Percentiles rank a stretch among this genome's conserved stretches.
These are phyloP conservation scores for Nomia melanderi DNA, from an alignment of 1,140 invertebrate genomes.

Conservation along the genomic window DNA sequence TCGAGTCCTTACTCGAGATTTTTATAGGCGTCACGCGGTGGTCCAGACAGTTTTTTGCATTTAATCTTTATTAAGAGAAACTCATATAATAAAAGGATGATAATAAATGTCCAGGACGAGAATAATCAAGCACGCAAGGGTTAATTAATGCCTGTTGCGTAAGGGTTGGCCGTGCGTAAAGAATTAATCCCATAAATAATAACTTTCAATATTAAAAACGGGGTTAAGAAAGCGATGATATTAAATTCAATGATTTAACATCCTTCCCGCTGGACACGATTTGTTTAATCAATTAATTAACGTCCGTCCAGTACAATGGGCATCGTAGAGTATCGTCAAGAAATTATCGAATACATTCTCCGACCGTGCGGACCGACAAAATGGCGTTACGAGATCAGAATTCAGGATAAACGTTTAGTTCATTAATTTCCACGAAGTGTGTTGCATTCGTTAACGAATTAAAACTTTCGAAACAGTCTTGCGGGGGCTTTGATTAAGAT, in stretches of 20 bases:
- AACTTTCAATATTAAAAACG: conserved; percentile 68
- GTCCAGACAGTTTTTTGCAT: not conserved
- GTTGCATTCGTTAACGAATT: too few species aligned
- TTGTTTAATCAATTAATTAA: too few species aligned
- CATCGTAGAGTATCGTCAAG: too few species aligned
- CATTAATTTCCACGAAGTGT: too few species aligned
- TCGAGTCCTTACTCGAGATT: not conserved
- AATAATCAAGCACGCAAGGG: conserved; percentile 50
- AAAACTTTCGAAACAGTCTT: not conserved
- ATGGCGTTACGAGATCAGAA: too few species aligned
- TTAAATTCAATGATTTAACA: not conserved
- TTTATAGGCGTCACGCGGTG: not conserved
- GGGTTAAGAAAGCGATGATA: not conserved
- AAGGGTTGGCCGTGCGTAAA: conserved; percentile 48
- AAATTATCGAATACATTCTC: too few species aligned
- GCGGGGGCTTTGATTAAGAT: not conserved
- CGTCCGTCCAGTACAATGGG: too few species aligned
- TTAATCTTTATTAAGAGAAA: not conserved
- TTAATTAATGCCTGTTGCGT: conserved; percentile 68
- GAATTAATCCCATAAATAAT: conserved; percentile 69
- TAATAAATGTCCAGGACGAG: not conserved
- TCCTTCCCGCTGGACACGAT: too few species aligned
- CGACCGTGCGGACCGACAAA: too few species aligned
- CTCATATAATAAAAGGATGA: not conserved
- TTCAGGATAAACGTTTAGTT: too few species aligned